phyloP scores from a whole-genome alignment of 1,140 invertebrate species.

The Eulimnadia texana region DNA sequence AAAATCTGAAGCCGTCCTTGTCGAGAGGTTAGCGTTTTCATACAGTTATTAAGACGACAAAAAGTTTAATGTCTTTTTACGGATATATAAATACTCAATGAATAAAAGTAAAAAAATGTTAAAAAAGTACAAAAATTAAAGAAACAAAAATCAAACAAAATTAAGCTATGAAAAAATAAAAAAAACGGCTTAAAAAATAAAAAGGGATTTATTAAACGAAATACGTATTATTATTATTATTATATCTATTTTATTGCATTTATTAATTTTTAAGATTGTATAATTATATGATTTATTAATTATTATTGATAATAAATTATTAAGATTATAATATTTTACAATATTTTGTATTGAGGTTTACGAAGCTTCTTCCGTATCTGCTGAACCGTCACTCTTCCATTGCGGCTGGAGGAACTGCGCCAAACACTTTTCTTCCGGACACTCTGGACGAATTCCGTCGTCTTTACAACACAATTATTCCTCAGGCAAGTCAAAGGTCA shows the following conservation, averaged over 20 bases:
- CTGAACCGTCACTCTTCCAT: not conserved
- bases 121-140: too few relatives aligned
- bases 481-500: not conserved
- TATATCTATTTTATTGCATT: too few relatives aligned
- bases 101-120: too few relatives aligned
- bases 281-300: too few relatives aligned
- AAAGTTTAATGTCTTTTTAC: not conserved
- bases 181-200: too few relatives aligned
- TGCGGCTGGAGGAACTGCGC: constrained; percentile 20
- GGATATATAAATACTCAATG: not conserved
- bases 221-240: too few relatives aligned
- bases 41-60: not conserved
- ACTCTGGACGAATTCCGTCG: constrained; percentile 12
- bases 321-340: too few relatives aligned
- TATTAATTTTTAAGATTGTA: too few relatives aligned
- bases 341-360: not conserved
- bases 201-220: too few relatives aligned
- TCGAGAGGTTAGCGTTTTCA: not conserved
- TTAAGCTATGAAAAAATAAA: too few relatives aligned
- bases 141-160: too few relatives aligned
- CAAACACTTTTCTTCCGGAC: constrained; percentile 21
- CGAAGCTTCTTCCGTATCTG: not conserved
- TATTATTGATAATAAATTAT: too few relatives aligned
- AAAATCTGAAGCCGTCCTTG: constrained; percentile 5
- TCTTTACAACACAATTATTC: not conserved